Evolutionary conservation across 1,140 invertebrate species (phyloP), one percentile per base, ranked within the genome.

Genomic region (Dinoponera quadriceps): DNA sequence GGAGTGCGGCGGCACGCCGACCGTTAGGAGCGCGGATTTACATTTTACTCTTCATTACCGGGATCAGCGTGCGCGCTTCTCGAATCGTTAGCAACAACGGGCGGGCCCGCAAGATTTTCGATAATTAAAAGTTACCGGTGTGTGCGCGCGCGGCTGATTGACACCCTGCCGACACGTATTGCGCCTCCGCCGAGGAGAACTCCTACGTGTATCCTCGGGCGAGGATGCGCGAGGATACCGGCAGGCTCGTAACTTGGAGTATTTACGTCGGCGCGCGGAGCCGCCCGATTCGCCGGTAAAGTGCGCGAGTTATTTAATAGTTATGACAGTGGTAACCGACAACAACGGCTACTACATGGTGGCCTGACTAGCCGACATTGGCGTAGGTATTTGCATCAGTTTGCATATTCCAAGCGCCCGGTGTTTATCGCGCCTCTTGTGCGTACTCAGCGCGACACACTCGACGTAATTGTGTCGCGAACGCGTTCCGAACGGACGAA

Each of bases 121-220:
- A 89, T 85, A 89, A 89, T 89, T 89, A 87, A 89, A 87, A 89
- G 48, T 51, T 59, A 60, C 72, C 85, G 63, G 48, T 69, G 48
- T 57, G 54, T 11, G 38, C 7, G 7, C 5, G 29, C 5, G 38
- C 38, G 38, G 55, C 81, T 89, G 87, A 89, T 89, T 89, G 88
- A 89, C 88, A 86, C 63, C 85, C 75, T 82, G 63, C 86, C 78
- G 85, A 83, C 78, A 72, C 66, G 29, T 66, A 55, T 44, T 16
- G 74, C 2, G 60, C 73, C 27, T 63, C 18, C 25, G 49, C 38
- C 33, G 33, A 44, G 38, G 38, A 44, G 7, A 3, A 33, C 33
- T 33, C 33, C 33, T 33, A 7, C 33, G 33, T 33, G 4, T 33
- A 22, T 82, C 78, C 27, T 82, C 38, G 60, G 22, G 14, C 63